Evolutionary conservation across 2,797 vertebrate genomes (phyloP), one percentile per base, ranked within the genome.

Genomic region (Muscicapa striata): DNA sequence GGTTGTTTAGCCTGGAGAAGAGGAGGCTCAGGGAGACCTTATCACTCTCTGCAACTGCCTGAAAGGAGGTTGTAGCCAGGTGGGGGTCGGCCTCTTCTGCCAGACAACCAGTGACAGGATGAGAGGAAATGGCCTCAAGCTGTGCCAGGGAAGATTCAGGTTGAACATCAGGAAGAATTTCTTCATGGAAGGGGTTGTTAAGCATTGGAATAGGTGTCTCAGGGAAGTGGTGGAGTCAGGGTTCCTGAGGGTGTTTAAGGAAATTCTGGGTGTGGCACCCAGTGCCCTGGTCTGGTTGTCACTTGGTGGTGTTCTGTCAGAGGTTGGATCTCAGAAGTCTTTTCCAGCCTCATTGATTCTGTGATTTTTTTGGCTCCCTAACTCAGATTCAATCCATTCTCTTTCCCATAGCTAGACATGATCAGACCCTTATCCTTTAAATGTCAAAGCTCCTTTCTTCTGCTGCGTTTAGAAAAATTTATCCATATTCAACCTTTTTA

Each of bases 81-180:
- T 36, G 23, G 11, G 6, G 2, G 5, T 57, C 0, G 0, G 29
- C 14, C 23, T 34, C 58, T 63, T 63, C 24, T 40, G 24, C 29
- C 12, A 58, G 79, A 7, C 14, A 70, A 0, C 43, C 16, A 45
- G n/a, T 34, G 57, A 45, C 20, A 30, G 58, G 20, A 40, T n/a
- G 26, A 76, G 64, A 63, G n/a, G 38, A 58, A 57, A 51, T 45
- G n/a, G 29, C 36, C 20, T 76, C 29, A 38, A 29, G 23, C 32
- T 36, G 22, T 43, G 36, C 27, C 32, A n/a, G 27, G 22, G 36
- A 49, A 51, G 23, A 41, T 83, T 63, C 29, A 63, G 11, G 20
- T 1, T 76, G 16, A 24, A 58, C n/a, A 45, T 45, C 19, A 63
- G 63, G 23, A 49, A 51, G 51, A 64, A 51, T 40, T 70, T 89